Base-by-base conservation (phyloP, 2,113 vertebrate species). In the Zosterops pallidus region DNA sequence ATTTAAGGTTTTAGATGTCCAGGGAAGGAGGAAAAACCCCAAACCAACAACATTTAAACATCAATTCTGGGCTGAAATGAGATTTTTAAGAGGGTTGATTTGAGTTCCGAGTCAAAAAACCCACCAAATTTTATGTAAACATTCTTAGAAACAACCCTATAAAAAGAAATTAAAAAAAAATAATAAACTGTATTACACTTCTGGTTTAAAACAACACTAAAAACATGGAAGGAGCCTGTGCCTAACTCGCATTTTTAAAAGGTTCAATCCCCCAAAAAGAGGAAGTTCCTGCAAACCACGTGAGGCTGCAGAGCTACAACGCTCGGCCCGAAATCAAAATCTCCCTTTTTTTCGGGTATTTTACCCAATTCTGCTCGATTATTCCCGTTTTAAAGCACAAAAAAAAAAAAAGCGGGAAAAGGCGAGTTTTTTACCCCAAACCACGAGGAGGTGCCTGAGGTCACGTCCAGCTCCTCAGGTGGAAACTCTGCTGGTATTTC, bases 181-280 rank as follows among this genome's bases (percentile, higher is more conserved):
- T 0, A 24, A 3, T 0, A 24, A 3, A 11, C 1, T 4, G 0
- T 1, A 8, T 3, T 0, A 18, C 1, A 1, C 16, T 28, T 12
- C 1, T 9, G 6, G 0, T 24, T 39, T 62, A 17, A 57, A 70
- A 35, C 2, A 56, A 10, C 3, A 8, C 4, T 4, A 26, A 52
- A 69, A 41, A 8, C 0, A 18, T 3, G 1, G 0, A 11, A 31
- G 9, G 2, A 9, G 4, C 2, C 11, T 0, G 2, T 1, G 11
- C 5, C 3, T 3, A 25, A 52, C 13, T 0, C 3, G 6, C 1
- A 4, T 24, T 20, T 20, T n/a, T 5, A 25, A 46, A 29, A 33
- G 1, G 6, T 44, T 12, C 13, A 26, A 23, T 12, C 3, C 12
- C 35, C 17, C 33, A 56, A 33, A 33, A 4, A 11, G 0, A 17